phyloP scores from a whole-genome alignment of 2,888 invertebrate species.

The Alentia gelatinosa region DNA sequence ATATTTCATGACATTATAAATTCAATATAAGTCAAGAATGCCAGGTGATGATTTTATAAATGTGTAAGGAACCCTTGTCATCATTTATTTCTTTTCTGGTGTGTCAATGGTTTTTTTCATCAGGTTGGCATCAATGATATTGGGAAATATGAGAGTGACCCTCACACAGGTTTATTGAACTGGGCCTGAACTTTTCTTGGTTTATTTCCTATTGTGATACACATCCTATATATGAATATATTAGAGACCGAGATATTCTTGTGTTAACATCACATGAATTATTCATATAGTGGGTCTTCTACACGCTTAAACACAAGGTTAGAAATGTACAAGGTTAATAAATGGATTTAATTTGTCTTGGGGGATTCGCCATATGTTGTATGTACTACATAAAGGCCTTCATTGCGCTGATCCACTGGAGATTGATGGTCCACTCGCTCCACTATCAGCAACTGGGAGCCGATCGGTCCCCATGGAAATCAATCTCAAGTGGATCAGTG shows the following conservation, averaged over 20 bases:
- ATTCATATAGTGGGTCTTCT: neutral
- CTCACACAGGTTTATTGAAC: neutral
- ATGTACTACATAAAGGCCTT: slow-evolving; percentile 13
- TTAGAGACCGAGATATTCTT: neutral
- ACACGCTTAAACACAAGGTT: neutral
- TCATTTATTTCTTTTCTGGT: neutral
- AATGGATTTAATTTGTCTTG: neutral
- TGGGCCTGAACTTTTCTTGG: neutral
- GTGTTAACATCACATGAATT: slow-evolving; percentile 15
- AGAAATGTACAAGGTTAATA: neutral
- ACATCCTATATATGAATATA: slow-evolving; percentile 4
- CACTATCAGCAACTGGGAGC: too few species aligned
- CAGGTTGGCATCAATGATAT: neutral
- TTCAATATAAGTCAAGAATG: neutral
- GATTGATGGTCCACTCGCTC: too few species aligned
- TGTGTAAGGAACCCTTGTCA: neutral
- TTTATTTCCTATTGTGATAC: neutral
- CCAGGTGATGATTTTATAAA: neutral
- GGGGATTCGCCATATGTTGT: neutral
- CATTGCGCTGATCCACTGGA: neutral
- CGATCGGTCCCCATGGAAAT: too few species aligned
- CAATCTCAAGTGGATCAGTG: too few species aligned
- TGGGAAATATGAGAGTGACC: neutral
- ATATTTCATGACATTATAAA: neutral
- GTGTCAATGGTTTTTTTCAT: neutral